Evolutionary conservation across 2,797 vertebrate genomes (phyloP), one percentile per base, ranked within the genome.

Genomic region (Podarcis siculus): DNA sequence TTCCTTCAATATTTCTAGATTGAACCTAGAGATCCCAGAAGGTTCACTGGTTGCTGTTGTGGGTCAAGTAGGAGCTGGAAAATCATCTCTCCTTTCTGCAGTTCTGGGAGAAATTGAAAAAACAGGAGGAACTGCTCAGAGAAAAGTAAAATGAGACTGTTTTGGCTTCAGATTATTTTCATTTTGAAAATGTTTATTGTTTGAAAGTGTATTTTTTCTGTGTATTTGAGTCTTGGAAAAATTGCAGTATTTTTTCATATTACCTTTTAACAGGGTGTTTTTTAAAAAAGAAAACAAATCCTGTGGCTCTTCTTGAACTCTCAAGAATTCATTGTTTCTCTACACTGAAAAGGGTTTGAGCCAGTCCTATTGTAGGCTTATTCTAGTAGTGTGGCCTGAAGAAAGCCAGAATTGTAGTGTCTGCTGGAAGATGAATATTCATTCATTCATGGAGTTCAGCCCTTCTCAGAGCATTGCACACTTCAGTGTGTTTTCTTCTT

Each of bases 41-140:
- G 94, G 93, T 86, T 84, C 88, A 13, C 93, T 95, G 66, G 90
- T 96, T 77, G 94, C 94, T 90, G 30, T 95, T 84, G 90, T 95
- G 49, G 95, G 94, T 37, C 92, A 95, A 15, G 93, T 95, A 90
- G 94, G 94, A 23, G 95, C 93, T 94, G 95, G 93, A 91, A 97
- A 96, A 66, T 96, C 95, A 42, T 94, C 94, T 88, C 77, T 95
- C 30, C 92, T 97, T 78, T 96, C 95, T 89, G 94, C 95, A 58
- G 3, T 95, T 83, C 92, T 96, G 27, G 93, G 94, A 76, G 92
- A 96, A 95, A 95, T 94, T 93, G 89, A 94, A 77, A 96, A 94
- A 85, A 82, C 93, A 55, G 86, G 90, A 85, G 93, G 93, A 91
- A 85, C 37, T 1, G 66, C 94, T 84, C 93, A 96, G 79, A 96